phyloP scores from a whole-genome alignment of 92 coral and sea anemone genomes.

The Heteractis magnifica region DNA sequence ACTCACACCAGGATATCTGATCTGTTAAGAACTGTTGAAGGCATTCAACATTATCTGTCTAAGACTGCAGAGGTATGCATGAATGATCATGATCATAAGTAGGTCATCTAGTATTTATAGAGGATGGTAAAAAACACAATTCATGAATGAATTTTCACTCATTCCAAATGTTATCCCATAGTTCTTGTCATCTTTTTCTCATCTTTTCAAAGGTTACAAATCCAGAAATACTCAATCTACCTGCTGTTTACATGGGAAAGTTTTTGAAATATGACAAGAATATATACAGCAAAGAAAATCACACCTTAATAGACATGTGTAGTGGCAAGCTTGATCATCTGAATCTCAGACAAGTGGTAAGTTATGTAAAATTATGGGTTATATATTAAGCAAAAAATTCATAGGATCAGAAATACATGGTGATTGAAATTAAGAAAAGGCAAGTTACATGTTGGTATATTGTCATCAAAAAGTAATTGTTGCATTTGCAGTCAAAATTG shows the following conservation, averaged over 20 bases:
- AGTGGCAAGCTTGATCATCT: conserved; percentile 79
- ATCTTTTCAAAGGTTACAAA: conserved; percentile 47
- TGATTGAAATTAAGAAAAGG: too few relatives aligned
- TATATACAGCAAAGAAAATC: not conserved
- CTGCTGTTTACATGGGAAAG: conserved; percentile 57
- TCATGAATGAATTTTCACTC: too few relatives aligned
- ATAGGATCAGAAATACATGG: too few relatives aligned
- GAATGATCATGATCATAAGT: not conserved
- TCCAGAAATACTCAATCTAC: conserved; percentile 57
- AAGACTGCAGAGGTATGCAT: conserved; percentile 53
- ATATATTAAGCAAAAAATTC: too few relatives aligned
- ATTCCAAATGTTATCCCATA: too few relatives aligned
- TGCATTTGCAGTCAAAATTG: conserved; percentile 56
- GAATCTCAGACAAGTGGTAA: conserved; percentile 78
- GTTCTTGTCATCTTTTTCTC: not conserved
- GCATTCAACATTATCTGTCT: conserved; percentile 39
- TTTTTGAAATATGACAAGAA: conserved; percentile 53
- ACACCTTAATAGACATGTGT: conserved; percentile 65
- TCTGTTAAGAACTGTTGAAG: conserved; percentile 49
- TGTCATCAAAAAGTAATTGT: not conserved
- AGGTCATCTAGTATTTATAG: not conserved
- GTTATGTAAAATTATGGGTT: not conserved
- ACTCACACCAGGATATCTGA: conserved; percentile 19
- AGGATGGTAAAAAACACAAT: too few relatives aligned
- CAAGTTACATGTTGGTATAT: not conserved